Conservation (phyloP, 2,888 invertebrate genomes). For the Oconnorella tubifera region DNA sequence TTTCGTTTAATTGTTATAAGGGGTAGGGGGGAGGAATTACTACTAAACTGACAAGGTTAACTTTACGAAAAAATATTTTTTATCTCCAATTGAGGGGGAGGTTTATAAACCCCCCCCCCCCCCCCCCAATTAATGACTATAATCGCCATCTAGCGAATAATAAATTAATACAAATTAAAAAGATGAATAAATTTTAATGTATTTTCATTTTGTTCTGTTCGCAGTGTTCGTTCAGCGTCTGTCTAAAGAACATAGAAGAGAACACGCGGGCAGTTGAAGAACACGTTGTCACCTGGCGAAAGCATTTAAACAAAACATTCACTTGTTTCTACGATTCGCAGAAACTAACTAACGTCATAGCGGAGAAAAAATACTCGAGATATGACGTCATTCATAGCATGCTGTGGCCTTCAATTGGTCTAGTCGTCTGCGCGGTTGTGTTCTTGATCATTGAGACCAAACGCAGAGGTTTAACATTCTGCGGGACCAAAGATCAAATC, state of each 20-base stretch:
- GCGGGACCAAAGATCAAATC: slow-evolving; percentile 9
- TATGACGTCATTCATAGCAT: slow-evolving; percentile 33
- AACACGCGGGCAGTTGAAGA: slow-evolving; percentile 17
- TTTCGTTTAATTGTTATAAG: no score
- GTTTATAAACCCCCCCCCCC: no score
- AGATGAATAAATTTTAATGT: no score
- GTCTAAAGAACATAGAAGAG: slow-evolving; percentile 17
- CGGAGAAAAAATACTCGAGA: slow-evolving; percentile 74
- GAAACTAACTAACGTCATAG: slow-evolving; percentile 68
- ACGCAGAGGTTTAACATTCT: slow-evolving; percentile 24
- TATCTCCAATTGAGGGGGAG: no score
- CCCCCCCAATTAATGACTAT: no score
- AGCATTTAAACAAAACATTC: slow-evolving; percentile 8
- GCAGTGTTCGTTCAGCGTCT: slow-evolving; percentile 28
- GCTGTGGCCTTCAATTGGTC: slow-evolving; percentile 34
- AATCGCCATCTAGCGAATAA: no score
- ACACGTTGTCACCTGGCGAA: slow-evolving; percentile 16
- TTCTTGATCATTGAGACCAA: slow-evolving; percentile 30
- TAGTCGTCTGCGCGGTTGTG: slow-evolving; percentile 25
- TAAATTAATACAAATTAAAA: no score
- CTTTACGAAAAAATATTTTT: not conserved
- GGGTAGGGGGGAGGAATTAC: no score
- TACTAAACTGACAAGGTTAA: no score
- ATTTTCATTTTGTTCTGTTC: not conserved
- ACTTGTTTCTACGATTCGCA: slow-evolving; percentile 28